Evolutionary conservation across 2,888 invertebrate genomes (phyloP), one percentile per base, ranked within the genome.

Genomic region (Cotesia congregata): DNA sequence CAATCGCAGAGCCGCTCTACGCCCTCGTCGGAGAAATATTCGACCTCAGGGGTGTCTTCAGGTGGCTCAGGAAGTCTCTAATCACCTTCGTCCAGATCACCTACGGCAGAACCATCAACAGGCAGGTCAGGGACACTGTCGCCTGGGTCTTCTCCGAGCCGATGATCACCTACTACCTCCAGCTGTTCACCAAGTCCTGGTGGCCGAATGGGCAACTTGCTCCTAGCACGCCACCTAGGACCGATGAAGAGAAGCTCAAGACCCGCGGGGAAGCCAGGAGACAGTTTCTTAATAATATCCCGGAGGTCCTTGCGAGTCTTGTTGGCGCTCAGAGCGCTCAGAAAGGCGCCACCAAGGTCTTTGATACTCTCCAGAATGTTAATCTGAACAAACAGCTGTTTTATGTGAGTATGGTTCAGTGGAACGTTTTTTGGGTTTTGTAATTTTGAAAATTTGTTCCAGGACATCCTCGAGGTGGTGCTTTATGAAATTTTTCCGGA

Each of bases 11-110:
- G 88, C 97, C 97, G 0, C 90, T 97, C n/a, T 97, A 97, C 88
- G 93, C 94, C 0, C 90, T 97, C 64, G 92, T 97, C 83, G 95
- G 95, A 79, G 97, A 97, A 91, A 93, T 97, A 82, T 97, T 97
- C 87, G 97, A 97, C 87, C 94, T 97, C 92, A 92, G 95, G 72
- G 97, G 97, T 0, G 94, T 96, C 40, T 96, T 97, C 87, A 94
- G 95, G 73, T 96, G 96, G 94, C 91, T 97, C 40, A 90, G 97
- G 80, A 94, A 95, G 87, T 96, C 96, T 30, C 92, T 97, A 20
- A 97, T 97, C 82, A 95, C 95, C 1, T 97, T 97, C 90, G 97
- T 97, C 38, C 97, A 97, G 90, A 94, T 96, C 77, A 95, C 96
- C 0, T 97, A 96, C 86, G 97, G 97, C n/a, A 92, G 96, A 79